Percentiles rank a stretch among this genome's conserved stretches.
phyloP scores from a whole-genome alignment of 2,888 invertebrate species.

The Minunthozetes semirufus region DNA sequence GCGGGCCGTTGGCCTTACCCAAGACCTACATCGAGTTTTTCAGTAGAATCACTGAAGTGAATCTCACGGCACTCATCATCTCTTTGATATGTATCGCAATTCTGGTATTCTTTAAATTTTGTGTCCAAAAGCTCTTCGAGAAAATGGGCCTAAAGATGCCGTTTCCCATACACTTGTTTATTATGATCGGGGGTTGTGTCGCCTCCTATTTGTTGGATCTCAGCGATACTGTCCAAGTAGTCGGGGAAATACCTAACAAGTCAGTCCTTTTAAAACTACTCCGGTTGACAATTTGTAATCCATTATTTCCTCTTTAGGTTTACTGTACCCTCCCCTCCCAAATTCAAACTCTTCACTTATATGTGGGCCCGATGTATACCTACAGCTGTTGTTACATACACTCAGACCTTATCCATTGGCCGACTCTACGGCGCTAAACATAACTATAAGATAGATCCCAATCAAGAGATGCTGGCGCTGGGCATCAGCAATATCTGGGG shows the following conservation, averaged over 20 bases:
- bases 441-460: constrained; percentile 62
- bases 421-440: constrained; percentile 65
- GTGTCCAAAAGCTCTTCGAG: constrained; percentile 50
- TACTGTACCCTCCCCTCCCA: neutral
- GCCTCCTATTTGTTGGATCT: constrained; percentile 43
- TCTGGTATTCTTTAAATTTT: constrained; percentile 53
- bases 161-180: constrained; percentile 31
- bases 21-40: constrained; percentile 59
- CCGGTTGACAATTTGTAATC: neutral
- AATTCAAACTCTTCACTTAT: constrained; percentile 5
- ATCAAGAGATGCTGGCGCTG: constrained; percentile 54
- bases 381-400: constrained; percentile 57
- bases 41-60: constrained; percentile 55
- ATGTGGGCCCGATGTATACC: constrained; percentile 39
- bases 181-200: constrained; percentile 43
- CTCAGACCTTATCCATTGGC: constrained; percentile 66
- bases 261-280: neutral
- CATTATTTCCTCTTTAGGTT: neutral
- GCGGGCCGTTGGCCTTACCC: constrained; percentile 38
- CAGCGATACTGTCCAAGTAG: constrained; percentile 41
- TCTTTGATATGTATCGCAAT: constrained; percentile 62
- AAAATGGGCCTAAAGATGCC: neutral
- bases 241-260: constrained; percentile 43
- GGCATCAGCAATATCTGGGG: constrained; percentile 48
- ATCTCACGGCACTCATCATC: constrained; percentile 61